Percentiles rank a stretch among this genome's conserved stretches.
These are phyloP conservation scores for Capra hircus DNA, from an alignment of 2,113 vertebrate species.

Conservation along the genomic window DNA sequence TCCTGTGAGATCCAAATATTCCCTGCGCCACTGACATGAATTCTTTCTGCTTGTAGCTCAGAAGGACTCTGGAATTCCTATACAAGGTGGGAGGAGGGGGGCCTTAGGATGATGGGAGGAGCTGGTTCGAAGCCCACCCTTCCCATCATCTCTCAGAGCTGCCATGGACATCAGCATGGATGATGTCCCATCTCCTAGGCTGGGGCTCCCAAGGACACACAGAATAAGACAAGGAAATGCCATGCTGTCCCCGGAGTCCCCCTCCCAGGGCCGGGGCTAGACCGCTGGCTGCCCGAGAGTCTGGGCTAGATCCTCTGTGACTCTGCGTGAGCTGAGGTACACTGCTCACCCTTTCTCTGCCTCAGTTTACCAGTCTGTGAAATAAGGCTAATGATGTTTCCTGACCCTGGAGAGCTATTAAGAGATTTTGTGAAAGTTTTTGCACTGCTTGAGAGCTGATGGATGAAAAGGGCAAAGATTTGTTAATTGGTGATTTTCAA, in stretches of 20 bases:
- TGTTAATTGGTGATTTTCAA: background rate
- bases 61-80: background rate
- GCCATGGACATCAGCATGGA: rapidly evolving
- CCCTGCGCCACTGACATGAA: background rate
- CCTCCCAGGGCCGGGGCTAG: background rate
- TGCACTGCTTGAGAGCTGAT: background rate
- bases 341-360: background rate
- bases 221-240: background rate
- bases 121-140: background rate
- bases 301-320: background rate
- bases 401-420: background rate
- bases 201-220: background rate
- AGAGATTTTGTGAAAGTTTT: background rate
- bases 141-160: rapidly evolving
- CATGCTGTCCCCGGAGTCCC: rapidly evolving
- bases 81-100: background rate
- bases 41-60: background rate
- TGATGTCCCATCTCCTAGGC: background rate
- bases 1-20: background rate
- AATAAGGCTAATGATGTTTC: background rate
- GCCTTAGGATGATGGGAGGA: background rate
- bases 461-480: background rate
- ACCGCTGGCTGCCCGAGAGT: rapidly evolving
- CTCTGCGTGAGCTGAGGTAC: background rate
- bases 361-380: constrained; percentile 63